phyloP scores from a whole-genome alignment of 2,888 invertebrate species.

The Xestia rhomboidea region DNA sequence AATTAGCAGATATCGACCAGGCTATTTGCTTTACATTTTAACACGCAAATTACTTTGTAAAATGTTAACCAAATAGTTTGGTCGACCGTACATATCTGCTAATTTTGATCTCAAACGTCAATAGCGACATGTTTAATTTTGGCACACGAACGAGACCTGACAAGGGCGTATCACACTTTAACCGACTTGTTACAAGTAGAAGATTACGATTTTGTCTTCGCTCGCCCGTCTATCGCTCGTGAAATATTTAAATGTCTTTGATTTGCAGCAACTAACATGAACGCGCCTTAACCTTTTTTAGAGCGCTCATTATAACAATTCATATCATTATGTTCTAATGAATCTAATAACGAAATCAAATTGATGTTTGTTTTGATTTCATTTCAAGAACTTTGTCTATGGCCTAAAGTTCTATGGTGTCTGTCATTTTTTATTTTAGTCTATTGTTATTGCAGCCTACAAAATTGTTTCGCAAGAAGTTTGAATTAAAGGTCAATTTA shows the following conservation, averaged over 20 bases:
- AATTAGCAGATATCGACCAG: too few species aligned
- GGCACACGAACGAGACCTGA: background rate
- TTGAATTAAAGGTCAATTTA: conserved; percentile 2
- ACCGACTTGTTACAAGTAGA: background rate
- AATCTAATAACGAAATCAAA: conserved; percentile 58
- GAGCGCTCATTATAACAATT: conserved; percentile 65
- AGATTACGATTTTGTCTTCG: background rate
- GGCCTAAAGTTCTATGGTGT: background rate
- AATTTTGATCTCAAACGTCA: background rate
- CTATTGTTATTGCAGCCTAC: conserved; percentile 16
- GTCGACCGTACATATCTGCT: too few species aligned
- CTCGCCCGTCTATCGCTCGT: background rate
- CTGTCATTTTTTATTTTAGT: conserved; percentile 21
- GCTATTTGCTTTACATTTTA: too few species aligned
- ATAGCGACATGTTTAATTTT: background rate
- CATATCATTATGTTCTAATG: conserved; percentile 60
- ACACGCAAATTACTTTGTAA: too few species aligned
- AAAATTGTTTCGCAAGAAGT: conserved; percentile 23
- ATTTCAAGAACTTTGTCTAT: conserved; percentile 49
- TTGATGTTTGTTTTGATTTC: conserved; percentile 61
- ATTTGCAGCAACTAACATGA: conserved; percentile 7
- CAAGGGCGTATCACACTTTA: background rate
- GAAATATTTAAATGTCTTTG: background rate
- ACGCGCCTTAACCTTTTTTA: conserved; percentile 41
- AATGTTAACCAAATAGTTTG: too few species aligned